Base-by-base conservation (phyloP, 2,113 vertebrate genomes). In the Mus musculus region DNA sequence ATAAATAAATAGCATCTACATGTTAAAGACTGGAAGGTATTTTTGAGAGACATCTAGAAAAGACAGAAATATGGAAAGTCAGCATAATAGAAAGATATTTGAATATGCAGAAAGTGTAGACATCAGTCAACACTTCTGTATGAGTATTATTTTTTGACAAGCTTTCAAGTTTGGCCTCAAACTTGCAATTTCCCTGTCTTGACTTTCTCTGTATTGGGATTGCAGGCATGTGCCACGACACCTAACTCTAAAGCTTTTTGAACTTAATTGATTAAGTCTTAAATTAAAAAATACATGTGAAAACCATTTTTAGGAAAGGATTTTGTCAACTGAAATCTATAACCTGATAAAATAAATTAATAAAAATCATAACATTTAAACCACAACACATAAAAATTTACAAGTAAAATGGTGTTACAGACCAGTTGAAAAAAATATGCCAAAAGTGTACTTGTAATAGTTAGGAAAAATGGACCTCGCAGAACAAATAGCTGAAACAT, bases 361-460 rank as follows among this genome's bases (percentile, higher is more conserved):
- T 46, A 86, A 92, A 85, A 80, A 42, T 33, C 7, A 49, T 75
- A 84, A 89, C 46, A 78, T 49, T 82, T 52, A 91, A 93, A 84
- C 12, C 3, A 36, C 33, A 49, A 22, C 22, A 63, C 13, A 72
- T n/a, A 84, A 54, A 65, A 8, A 63, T 90, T 56, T 85, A 52
- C 36, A 85, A 72, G 36, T 30, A 90, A 95, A 94, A 76, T 76
- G 28, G 16, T 3, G 63, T 52, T 39, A 71, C 19, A 54, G 91
- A 72, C 49, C 89, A 56, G 30, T 7, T 82, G 20, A 42, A 90
- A 13, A 72, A 96, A 96, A 69, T 39, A 49, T 54, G 3, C 33
- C 80, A 77, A 46, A 52, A 71, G n/a, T 46, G n/a, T 56, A 89
- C 30, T 33, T 76, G 20, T 81, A 28, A 88, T n/a, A 84, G 42